phyloP scores from a whole-genome alignment of 2,888 invertebrate species.

The Aethes cnicana region DNA sequence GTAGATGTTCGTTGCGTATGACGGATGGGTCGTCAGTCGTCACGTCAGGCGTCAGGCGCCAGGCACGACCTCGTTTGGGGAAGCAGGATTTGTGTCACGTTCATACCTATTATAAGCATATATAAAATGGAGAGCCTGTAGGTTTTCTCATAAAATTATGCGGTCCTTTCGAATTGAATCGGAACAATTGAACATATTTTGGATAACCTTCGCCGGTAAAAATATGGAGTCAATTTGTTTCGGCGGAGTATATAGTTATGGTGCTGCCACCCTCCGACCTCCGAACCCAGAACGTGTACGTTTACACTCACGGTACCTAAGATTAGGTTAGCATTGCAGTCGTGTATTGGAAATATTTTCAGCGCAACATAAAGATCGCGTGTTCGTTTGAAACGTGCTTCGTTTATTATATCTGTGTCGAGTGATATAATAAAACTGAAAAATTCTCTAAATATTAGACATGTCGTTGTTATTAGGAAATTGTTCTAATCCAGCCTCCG shows the following conservation, averaged over 20 bases:
- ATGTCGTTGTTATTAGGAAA: conserved; percentile 35
- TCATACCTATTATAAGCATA: conserved; percentile 36
- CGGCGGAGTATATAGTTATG: background rate
- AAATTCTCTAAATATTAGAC: too few relatives aligned
- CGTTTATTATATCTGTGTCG: background rate
- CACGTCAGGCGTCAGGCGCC: conserved; percentile 41
- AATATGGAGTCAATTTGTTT: conserved; percentile 16
- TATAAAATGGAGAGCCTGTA: conserved; percentile 6
- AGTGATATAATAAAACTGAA: too few relatives aligned
- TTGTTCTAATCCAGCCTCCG: conserved; percentile 44
- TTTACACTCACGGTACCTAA: too few relatives aligned
- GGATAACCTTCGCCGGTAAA: background rate
- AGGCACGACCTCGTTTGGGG: conserved; percentile 40
- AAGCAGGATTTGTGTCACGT: conserved; percentile 60
- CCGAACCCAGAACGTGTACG: too few relatives aligned
- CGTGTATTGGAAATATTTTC: too few relatives aligned
- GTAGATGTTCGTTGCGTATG: conserved; percentile 44
- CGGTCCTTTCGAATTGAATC: background rate
- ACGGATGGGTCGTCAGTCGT: conserved; percentile 45
- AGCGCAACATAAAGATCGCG: background rate
- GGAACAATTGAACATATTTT: background rate
- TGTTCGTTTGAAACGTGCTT: background rate
- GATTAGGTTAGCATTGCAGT: too few relatives aligned
- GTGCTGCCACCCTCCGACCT: background rate
- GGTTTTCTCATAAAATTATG: background rate